These are phyloP conservation scores for Tetramorium bicarinatum DNA, from an alignment of 2,888 invertebrate genomes.

Conservation along the genomic window DNA sequence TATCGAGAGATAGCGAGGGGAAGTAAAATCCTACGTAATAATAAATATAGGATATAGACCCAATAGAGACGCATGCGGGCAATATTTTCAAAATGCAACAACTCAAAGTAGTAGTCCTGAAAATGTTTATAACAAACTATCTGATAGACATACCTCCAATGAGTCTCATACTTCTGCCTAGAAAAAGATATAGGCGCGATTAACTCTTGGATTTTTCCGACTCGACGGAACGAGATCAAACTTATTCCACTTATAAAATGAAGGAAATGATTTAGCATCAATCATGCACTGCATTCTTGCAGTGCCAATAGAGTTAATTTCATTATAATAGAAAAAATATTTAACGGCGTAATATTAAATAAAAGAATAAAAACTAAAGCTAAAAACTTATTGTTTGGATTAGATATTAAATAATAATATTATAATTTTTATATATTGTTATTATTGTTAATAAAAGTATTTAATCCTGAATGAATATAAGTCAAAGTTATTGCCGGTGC, in stretches of 20 bases:
- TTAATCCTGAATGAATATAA: neutral
- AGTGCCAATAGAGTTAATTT: neutral
- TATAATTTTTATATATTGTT: neutral
- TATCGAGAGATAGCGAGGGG: slow-evolving; percentile 30
- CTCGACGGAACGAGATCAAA: neutral
- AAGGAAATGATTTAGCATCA: neutral
- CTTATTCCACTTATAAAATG: neutral
- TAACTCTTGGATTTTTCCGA: slow-evolving; percentile 50
- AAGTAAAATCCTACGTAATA: slow-evolving; percentile 38
- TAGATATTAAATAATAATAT: neutral
- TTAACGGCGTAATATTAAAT: neutral
- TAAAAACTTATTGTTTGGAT: neutral
- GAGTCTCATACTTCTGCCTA: slow-evolving; percentile 92
- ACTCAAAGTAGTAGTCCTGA: slow-evolving; percentile 71
- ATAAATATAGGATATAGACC: slow-evolving; percentile 61
- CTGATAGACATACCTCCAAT: slow-evolving; percentile 90
- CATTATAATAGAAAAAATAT: neutral
- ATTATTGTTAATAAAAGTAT: no score
- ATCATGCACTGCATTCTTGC: neutral
- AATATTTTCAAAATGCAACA: slow-evolving; percentile 74
- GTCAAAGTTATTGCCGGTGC: neutral
- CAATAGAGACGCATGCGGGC: slow-evolving; percentile 71
- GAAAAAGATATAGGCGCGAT: slow-evolving; percentile 83
- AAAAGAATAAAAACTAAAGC: neutral
- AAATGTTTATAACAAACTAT: slow-evolving; percentile 61